phyloP scores from a whole-genome alignment of 2,888 invertebrate genomes.

The Xanthia togata region DNA sequence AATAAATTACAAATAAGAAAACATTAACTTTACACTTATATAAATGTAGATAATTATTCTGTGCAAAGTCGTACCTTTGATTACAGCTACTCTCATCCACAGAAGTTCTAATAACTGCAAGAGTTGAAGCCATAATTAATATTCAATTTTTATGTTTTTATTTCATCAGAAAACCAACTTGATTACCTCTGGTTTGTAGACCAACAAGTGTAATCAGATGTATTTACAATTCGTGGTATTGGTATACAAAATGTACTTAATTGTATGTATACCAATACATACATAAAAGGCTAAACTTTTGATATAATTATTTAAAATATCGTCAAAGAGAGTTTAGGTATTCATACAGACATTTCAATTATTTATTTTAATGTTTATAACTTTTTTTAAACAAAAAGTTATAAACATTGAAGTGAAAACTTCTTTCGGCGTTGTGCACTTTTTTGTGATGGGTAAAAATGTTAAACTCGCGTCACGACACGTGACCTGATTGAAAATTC shows the following conservation, averaged over 20 bases:
- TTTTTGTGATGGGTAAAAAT: too few relatives aligned
- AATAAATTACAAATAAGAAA: not conserved
- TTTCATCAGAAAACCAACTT: conserved; percentile 1
- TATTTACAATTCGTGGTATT: not conserved
- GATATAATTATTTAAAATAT: conserved; percentile 10
- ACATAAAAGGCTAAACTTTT: not conserved
- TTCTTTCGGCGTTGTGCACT: too few relatives aligned
- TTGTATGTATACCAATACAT: not conserved
- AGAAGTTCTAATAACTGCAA: not conserved
- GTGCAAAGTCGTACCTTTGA: not conserved
- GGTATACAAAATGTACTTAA: not conserved
- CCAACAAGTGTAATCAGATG: conserved; percentile 11
- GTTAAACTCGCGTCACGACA: too few relatives aligned
- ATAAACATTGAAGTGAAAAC: too few relatives aligned
- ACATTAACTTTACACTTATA: not conserved
- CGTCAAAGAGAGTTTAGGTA: not conserved
- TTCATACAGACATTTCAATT: not conserved
- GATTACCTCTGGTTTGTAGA: not conserved
- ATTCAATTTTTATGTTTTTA: conserved; percentile 1
- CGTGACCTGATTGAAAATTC: too few relatives aligned
- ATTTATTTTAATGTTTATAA: not conserved
- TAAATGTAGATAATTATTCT: not conserved
- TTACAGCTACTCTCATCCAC: not conserved
- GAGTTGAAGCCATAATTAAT: conserved; percentile 1
- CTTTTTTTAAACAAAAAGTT: too few relatives aligned